A percentile compares a stretch with the other conserved stretches of the same genome.
Evolutionary conservation across 2,888 invertebrate species (phyloP).

Genomic region (Orchestes rusci): DNA sequence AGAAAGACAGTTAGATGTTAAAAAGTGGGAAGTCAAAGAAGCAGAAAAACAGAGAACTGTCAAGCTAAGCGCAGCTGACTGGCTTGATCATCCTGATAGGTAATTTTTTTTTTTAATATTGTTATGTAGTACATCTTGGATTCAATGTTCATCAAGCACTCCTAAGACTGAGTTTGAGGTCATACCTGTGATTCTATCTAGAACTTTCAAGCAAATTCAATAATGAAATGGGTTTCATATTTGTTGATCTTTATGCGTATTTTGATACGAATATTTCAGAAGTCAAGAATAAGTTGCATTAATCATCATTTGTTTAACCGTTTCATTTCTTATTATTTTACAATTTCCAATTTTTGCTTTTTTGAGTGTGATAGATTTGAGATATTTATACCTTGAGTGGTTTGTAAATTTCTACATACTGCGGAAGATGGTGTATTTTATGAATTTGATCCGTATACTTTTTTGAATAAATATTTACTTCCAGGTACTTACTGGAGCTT

Average conservation of each 20-base stretch:
- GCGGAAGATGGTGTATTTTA: no score
- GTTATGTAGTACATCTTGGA: not conserved
- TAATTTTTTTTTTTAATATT: conserved; percentile 3
- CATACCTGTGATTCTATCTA: not conserved
- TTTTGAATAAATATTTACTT: no score
- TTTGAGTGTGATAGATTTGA: not conserved
- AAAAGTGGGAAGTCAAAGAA: conserved; percentile 73
- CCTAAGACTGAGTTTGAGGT: not conserved
- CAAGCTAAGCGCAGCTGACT: conserved; percentile 81
- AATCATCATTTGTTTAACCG: no score
- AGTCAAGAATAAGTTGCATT: no score
- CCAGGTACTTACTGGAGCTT: conserved; percentile 73
- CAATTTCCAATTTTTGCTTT: no score
- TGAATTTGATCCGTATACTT: no score
- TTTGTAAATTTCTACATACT: no score
- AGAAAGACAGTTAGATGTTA: conserved; percentile 79
- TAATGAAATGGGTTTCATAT: no score
- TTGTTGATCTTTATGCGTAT: no score
- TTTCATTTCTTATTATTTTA: no score
- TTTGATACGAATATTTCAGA: no score
- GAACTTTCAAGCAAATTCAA: no score
- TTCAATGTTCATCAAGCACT: not conserved
- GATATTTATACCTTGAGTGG: conserved; percentile 1
- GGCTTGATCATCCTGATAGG: conserved; percentile 91
- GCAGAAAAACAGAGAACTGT: conserved; percentile 80